Evolutionary conservation across 2,888 invertebrate species (phyloP).

Genomic region (Andricus quercusramuli): DNA sequence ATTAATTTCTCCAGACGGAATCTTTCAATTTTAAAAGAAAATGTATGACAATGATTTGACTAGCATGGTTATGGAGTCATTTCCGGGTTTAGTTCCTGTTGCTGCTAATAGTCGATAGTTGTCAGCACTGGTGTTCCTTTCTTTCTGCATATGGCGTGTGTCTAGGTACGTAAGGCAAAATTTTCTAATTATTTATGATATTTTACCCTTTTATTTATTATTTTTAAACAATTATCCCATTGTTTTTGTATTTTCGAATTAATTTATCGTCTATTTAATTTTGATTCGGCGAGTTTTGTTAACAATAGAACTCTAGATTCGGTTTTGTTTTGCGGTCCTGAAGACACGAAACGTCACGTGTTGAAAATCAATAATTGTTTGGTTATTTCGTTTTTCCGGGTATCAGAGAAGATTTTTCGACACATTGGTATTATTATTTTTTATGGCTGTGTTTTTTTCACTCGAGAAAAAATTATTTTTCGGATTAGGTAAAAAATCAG

Average conservation of each 20-base stretch:
- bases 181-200: constrained; percentile 9
- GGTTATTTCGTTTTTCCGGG: not conserved
- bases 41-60: no score
- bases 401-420: not conserved
- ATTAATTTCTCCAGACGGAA: no score
- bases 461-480: not conserved
- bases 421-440: not conserved
- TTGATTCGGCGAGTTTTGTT: not conserved
- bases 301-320: not conserved
- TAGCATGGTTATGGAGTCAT: no score
- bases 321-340: not conserved
- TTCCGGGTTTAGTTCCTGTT: not conserved
- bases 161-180: constrained; percentile 23
- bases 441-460: not conserved
- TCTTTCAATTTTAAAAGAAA: no score
- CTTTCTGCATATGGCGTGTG: constrained; percentile 36
- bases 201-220: not conserved
- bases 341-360: constrained; percentile 3
- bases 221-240: not conserved
- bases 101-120: not conserved
- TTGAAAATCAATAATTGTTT: constrained; percentile 1
- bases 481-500: not conserved
- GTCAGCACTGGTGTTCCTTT: constrained; percentile 34
- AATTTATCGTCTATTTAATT: not conserved
- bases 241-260: not conserved